A percentile compares a stretch with the other conserved stretches of the same genome.
Evolutionary conservation across 2,113 vertebrate genomes (phyloP).

Genomic region (Crotalus tigris): DNA sequence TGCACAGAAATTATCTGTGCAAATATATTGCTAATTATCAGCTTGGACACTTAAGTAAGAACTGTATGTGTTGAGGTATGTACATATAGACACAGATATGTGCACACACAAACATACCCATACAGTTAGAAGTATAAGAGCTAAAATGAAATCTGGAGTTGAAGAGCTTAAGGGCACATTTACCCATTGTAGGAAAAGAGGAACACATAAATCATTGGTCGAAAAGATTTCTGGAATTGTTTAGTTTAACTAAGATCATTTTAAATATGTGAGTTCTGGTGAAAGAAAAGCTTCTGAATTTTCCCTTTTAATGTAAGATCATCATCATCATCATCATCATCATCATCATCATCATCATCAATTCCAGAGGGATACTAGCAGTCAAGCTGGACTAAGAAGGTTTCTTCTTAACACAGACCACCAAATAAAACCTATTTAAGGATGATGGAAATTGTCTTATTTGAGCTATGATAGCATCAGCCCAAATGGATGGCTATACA

Average conservation of each 20-base stretch:
- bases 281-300: neutral
- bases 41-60: neutral
- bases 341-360: neutral
- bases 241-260: neutral
- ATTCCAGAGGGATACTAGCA: neutral
- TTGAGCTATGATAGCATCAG: neutral
- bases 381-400: neutral
- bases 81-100: neutral
- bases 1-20: neutral
- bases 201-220: neutral
- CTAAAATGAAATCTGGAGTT: neutral
- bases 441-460: neutral
- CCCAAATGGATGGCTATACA: neutral
- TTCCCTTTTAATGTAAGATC: neutral
- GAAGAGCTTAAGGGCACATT: neutral
- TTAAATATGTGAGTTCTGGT: neutral
- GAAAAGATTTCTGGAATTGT: neutral
- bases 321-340: neutral
- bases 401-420: neutral
- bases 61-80: neutral
- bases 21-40: neutral
- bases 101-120: neutral
- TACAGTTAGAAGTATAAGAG: neutral
- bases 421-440: neutral
- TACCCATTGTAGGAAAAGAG: neutral